phyloP scores from a whole-genome alignment of 2,888 invertebrate species.

The Tenthredo distinguenda region DNA sequence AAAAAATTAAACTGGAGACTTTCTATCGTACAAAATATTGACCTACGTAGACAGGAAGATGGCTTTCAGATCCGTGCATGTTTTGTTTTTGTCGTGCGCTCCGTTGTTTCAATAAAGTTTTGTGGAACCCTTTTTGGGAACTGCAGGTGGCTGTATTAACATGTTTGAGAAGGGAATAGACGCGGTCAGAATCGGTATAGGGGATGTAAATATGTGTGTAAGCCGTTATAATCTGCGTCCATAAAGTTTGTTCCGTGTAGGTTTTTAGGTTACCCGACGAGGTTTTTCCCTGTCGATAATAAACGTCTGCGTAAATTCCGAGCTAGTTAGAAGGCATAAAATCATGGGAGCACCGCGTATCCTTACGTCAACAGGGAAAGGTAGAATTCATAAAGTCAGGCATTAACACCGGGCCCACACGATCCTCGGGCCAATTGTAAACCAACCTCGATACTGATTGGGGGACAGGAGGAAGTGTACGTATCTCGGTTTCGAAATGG shows the following conservation, averaged over 20 bases:
- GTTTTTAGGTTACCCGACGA: constrained; percentile 1
- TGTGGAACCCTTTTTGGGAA: background rate
- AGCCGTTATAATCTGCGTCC: background rate
- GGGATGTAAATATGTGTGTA: background rate
- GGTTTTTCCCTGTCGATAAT: constrained; percentile 56
- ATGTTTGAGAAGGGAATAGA: constrained; percentile 73
- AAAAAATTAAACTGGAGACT: no score
- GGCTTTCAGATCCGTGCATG: no score
- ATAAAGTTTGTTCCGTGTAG: constrained; percentile 9
- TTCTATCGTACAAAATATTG: no score
- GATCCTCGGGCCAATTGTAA: background rate
- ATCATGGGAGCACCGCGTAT: constrained; percentile 51
- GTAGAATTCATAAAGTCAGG: constrained; percentile 40
- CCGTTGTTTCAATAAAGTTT: background rate
- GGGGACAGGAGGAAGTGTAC: background rate
- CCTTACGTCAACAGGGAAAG: background rate
- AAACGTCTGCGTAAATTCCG: constrained; percentile 75
- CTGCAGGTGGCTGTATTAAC: constrained; percentile 69
- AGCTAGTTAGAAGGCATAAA: constrained; percentile 72
- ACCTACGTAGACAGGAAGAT: no score
- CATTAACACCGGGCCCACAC: background rate
- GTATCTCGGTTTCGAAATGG: background rate
- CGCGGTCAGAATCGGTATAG: background rate
- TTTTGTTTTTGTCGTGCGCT: background rate
- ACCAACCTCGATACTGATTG: background rate